These are phyloP conservation scores for Aphaenogaster floridana DNA, from an alignment of 1,140 invertebrate species.

Conservation along the genomic window DNA sequence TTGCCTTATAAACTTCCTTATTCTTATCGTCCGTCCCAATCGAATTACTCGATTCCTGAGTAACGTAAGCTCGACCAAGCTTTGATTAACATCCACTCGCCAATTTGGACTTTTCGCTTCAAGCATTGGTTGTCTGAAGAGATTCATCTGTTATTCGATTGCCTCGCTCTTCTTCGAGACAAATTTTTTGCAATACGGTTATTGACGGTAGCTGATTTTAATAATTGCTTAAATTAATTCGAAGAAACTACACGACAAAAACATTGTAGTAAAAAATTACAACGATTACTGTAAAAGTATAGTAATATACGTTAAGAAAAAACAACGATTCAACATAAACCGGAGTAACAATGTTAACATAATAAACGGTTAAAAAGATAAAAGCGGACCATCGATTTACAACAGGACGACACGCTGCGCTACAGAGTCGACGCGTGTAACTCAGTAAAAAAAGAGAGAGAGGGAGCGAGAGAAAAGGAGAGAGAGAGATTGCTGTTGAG, in stretches of 20 bases:
- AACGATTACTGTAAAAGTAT: background rate
- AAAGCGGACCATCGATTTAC: slow-evolving; percentile 40
- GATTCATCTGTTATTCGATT: slow-evolving; percentile 1
- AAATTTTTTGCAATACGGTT: background rate
- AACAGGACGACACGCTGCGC: slow-evolving; percentile 33
- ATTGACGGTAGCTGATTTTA: background rate
- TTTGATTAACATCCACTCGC: slow-evolving; percentile 30
- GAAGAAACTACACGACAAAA: background rate
- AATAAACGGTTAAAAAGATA: slow-evolving; percentile 26
- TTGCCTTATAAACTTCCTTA: slow-evolving; percentile 38
- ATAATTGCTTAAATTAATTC: slow-evolving; percentile 18
- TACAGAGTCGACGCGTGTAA: slow-evolving; percentile 1
- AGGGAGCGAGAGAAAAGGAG: background rate
- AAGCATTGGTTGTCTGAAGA: background rate
- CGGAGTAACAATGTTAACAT: slow-evolving; percentile 19
- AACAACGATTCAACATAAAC: slow-evolving; percentile 4
- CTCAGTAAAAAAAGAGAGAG: background rate
- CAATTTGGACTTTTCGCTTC: background rate
- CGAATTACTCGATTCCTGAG: slow-evolving; percentile 36
- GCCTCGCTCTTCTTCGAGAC: background rate
- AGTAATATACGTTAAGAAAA: background rate
- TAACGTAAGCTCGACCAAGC: slow-evolving; percentile 21
- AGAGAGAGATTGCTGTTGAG: slow-evolving; percentile 24
- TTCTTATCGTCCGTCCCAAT: slow-evolving; percentile 44
- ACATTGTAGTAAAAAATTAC: background rate